Conservation (phyloP, 2,888 invertebrate genomes). For the Leucoma salicis region DNA sequence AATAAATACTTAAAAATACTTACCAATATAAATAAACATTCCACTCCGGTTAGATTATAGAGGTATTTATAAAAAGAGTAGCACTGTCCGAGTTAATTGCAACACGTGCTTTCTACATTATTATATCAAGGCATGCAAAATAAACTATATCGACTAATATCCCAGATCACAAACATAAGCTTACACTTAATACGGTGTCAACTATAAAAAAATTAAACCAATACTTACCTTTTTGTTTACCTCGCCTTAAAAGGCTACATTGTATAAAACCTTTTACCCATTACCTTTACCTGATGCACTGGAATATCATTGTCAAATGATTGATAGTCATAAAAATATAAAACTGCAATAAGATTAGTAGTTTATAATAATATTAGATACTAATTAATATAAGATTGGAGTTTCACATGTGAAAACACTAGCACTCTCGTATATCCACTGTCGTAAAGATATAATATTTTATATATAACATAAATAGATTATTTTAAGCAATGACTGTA, state of each 20-base stretch:
- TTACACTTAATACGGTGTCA: constrained; percentile 35
- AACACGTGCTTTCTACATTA: constrained; percentile 35
- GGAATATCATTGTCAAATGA: constrained; percentile 55
- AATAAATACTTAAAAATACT: constrained; percentile 59
- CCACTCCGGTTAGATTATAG: constrained; percentile 51
- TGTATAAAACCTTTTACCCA: constrained; percentile 54
- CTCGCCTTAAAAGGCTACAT: constrained; percentile 76
- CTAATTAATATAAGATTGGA: constrained; percentile 70
- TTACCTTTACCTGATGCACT: constrained; percentile 76
- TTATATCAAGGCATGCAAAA: constrained; percentile 59
- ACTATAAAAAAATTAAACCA: constrained; percentile 33
- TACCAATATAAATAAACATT: constrained; percentile 55
- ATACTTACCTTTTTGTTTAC: constrained; percentile 69
- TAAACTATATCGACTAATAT: constrained; percentile 51
- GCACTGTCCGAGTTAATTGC: constrained; percentile 35
- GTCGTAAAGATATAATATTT: constrained; percentile 73
- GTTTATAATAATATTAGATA: constrained; percentile 77
- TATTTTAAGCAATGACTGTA: constrained; percentile 77
- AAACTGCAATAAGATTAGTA: constrained; percentile 72
- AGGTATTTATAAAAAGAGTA: constrained; percentile 32
- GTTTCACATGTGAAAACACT: constrained; percentile 83
- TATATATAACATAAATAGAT: constrained; percentile 68
- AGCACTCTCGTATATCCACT: constrained; percentile 75
- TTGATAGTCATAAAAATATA: constrained; percentile 63
- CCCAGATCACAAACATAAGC: constrained; percentile 66